Evolutionary conservation across 1,140 invertebrate genomes (phyloP).

Genomic region (Calephelis nemesis): DNA sequence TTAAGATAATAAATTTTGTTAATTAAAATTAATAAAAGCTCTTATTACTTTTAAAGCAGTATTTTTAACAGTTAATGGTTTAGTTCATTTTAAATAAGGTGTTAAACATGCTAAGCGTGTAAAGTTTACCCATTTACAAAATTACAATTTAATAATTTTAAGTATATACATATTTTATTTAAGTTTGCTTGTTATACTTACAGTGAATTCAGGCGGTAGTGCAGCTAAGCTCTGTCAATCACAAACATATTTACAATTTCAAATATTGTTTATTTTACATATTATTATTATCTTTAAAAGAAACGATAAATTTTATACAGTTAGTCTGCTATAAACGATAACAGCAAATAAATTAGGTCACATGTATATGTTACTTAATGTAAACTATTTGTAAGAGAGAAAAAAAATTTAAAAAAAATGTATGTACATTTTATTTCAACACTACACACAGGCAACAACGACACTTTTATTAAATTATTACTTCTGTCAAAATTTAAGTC

Average conservation of each 20-base stretch:
- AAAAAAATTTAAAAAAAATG: too few species aligned
- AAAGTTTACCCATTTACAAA: background rate
- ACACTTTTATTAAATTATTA: too few species aligned
- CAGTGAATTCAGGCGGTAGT: constrained; percentile 90
- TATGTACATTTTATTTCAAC: too few species aligned
- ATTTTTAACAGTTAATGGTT: background rate
- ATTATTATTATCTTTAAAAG: background rate
- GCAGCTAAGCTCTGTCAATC: constrained; percentile 91
- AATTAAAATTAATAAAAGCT: too few species aligned
- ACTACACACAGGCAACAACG: too few species aligned
- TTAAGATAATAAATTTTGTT: too few species aligned
- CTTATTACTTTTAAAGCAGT: background rate
- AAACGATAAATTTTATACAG: background rate
- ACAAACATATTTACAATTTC: constrained; percentile 75
- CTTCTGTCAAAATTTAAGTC: too few species aligned
- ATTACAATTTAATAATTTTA: constrained; percentile 18
- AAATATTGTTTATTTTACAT: constrained; percentile 27
- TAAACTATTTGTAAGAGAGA: too few species aligned
- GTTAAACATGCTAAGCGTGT: background rate
- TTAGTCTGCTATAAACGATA: background rate
- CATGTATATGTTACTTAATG: too few species aligned
- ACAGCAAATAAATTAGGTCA: background rate
- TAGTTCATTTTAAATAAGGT: background rate
- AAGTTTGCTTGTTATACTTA: constrained; percentile 81
- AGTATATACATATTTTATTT: constrained; percentile 17